Conservation (phyloP, 1,140 invertebrate species). For the Berghia stephanieae region DNA sequence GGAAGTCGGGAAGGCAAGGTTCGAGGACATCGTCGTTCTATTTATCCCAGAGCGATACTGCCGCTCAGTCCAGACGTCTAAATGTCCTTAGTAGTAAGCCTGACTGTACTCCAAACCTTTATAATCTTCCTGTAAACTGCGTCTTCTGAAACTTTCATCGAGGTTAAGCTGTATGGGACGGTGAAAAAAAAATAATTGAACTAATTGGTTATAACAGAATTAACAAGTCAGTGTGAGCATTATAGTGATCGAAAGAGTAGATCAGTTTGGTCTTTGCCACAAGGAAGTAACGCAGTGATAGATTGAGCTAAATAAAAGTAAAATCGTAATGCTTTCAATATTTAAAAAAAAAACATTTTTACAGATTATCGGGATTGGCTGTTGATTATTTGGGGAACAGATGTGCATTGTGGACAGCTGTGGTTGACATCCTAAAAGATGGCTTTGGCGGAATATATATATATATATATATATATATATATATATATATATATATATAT, state of each 20-base stretch:
- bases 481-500: background rate
- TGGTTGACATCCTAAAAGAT: too few relatives aligned
- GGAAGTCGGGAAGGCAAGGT: constrained; percentile 43
- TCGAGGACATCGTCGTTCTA: constrained; percentile 54
- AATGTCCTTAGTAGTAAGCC: constrained; percentile 29
- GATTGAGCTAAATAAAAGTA: background rate
- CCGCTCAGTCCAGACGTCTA: constrained; percentile 31
- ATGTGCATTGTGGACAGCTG: background rate
- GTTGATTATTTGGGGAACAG: background rate
- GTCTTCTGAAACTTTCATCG: background rate
- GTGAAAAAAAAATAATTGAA: too few relatives aligned
- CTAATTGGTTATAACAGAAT: too few relatives aligned
- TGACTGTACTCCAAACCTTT: constrained; percentile 14
- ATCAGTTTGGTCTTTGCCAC: background rate
- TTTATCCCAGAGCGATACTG: constrained; percentile 52
- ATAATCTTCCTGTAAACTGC: background rate
- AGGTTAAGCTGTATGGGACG: background rate
- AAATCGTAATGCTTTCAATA: background rate
- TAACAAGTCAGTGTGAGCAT: background rate
- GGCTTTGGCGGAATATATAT: background rate
- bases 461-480: constrained; percentile 4
- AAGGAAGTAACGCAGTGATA: background rate
- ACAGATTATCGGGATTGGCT: background rate
- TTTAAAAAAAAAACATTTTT: too few relatives aligned
- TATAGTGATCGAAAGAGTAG: background rate